Conservation (phyloP, 2,797 vertebrate species). For the Argentina silus region DNA sequence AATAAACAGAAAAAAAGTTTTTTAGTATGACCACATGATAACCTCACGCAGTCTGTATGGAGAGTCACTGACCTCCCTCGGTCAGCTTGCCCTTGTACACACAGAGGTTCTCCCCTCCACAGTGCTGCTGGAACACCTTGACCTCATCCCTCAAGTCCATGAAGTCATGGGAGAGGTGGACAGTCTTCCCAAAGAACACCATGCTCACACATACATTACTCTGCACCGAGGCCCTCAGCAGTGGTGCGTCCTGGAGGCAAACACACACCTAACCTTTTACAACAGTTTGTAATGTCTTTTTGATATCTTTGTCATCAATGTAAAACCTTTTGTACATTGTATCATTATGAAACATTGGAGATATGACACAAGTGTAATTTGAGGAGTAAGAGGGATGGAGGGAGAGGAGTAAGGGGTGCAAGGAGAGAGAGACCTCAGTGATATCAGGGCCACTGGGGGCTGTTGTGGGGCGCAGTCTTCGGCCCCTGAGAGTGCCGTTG, state of each 20-base stretch:
- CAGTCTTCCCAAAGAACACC: conserved; percentile 87
- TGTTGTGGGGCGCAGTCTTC: conserved; percentile 77
- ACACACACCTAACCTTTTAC: not conserved
- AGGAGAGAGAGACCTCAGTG: conserved; percentile 67
- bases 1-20: not conserved
- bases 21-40: not conserved
- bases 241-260: conserved; percentile 73
- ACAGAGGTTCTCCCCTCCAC: conserved; percentile 95
- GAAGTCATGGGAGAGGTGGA: conserved; percentile 80
- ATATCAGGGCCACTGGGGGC: conserved; percentile 71
- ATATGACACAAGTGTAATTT: not conserved
- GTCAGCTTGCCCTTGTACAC: conserved; percentile 86
- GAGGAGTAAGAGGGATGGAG: not conserved
- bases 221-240: conserved; percentile 76
- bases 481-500: conserved; percentile 67
- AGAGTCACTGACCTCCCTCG: conserved; percentile 6
- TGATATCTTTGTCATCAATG: not conserved
- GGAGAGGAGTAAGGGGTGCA: conserved; percentile 1
- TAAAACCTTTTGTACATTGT: too few species aligned
- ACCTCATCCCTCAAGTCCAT: conserved; percentile 85
- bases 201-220: conserved; percentile 85
- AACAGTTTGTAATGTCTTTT: not conserved
- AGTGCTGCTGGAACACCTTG: conserved; percentile 93
- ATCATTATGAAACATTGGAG: too few species aligned
- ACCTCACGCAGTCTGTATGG: not conserved